Evolutionary conservation across 1,140 invertebrate genomes (phyloP).

Genomic region (Diplogasteroides magnus): DNA sequence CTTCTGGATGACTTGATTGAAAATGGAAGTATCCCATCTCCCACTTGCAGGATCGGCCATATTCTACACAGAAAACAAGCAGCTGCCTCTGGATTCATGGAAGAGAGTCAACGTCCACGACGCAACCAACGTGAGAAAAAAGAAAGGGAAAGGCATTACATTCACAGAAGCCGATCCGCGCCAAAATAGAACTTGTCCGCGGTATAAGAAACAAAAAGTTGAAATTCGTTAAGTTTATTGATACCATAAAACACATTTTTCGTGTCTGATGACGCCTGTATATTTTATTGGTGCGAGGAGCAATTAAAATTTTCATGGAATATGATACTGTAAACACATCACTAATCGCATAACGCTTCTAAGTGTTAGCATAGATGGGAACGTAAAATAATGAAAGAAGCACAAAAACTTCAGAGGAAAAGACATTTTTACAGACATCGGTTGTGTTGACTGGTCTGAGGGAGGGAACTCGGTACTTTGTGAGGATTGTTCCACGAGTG

Average conservation of each 20-base stretch:
- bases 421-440: slow-evolving; percentile 35
- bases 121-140: slow-evolving; percentile 27
- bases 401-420: background rate
- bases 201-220: too few species aligned
- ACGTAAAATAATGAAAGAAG: too few species aligned
- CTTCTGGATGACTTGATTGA: slow-evolving; percentile 7
- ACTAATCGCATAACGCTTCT: too few species aligned
- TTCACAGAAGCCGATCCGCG: too few species aligned
- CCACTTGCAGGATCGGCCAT: slow-evolving; percentile 30
- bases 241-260: too few species aligned
- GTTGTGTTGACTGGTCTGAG: slow-evolving; percentile 33
- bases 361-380: too few species aligned
- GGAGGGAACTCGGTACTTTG: slow-evolving; percentile 34
- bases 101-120: slow-evolving; percentile 25
- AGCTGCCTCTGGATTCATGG: slow-evolving; percentile 39
- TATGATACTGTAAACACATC: too few species aligned
- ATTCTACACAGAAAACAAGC: slow-evolving; percentile 35
- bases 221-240: too few species aligned
- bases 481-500: slow-evolving; percentile 40
- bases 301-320: too few species aligned
- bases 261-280: too few species aligned
- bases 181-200: too few species aligned
- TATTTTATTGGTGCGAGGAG: too few species aligned
- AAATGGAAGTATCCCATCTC: background rate
- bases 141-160: background rate